Evolutionary conservation across 92 coral and sea anemone genomes (phyloP).

Genomic region (Porites rus): DNA sequence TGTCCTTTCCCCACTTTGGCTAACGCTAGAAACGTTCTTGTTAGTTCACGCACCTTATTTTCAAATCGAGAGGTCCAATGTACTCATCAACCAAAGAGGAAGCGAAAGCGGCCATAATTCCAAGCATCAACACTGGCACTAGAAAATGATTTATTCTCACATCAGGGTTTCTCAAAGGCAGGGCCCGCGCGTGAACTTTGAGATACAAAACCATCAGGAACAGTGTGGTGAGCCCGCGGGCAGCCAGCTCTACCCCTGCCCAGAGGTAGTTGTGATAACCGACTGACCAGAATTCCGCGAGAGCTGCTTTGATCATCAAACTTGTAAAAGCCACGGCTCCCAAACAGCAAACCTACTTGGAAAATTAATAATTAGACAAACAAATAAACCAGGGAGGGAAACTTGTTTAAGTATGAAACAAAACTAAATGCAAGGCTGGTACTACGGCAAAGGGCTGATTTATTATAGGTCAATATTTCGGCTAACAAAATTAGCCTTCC

Average conservation of each 20-base stretch:
- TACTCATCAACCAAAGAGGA: constrained; percentile 68
- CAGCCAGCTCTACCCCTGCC: constrained; percentile 47
- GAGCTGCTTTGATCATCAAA: constrained; percentile 58
- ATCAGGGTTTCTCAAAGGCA: constrained; percentile 49
- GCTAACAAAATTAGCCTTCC: too few relatives aligned
- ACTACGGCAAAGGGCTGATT: too few relatives aligned
- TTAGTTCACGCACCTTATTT: constrained; percentile 29
- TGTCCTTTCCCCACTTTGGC: too few relatives aligned
- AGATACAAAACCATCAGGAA: constrained; percentile 67
- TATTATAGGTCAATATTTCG: too few relatives aligned
- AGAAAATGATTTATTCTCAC: constrained; percentile 64
- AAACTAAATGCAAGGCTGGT: too few relatives aligned
- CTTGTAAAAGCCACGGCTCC: constrained; percentile 71
- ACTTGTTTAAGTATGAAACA: neutral
- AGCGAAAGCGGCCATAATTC: constrained; percentile 57
- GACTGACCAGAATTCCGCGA: constrained; percentile 42
- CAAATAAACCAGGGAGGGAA: neutral
- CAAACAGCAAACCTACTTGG: constrained; percentile 28
- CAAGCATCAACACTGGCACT: constrained; percentile 67
- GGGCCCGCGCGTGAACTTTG: constrained; percentile 39
- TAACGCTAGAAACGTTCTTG: too few relatives aligned
- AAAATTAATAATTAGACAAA: neutral
- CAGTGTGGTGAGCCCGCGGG: constrained; percentile 52
- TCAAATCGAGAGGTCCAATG: constrained; percentile 57
- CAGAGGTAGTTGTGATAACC: constrained; percentile 36